phyloP scores from a whole-genome alignment of 2,797 vertebrate species.

The Pipistrellus nathusii region DNA sequence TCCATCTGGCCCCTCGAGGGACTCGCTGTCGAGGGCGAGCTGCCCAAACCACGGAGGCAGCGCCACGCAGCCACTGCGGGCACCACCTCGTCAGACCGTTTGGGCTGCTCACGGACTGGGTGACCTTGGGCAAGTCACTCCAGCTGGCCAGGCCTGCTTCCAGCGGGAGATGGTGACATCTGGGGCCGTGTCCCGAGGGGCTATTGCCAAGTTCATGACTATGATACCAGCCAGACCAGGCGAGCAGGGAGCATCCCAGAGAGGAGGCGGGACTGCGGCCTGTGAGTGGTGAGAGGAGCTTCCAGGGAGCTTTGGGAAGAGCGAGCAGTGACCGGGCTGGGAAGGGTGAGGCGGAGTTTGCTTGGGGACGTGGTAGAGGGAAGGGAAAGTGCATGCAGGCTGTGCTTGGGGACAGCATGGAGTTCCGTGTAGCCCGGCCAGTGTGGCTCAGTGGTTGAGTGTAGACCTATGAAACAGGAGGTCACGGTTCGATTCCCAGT shows the following conservation, averaged over 20 bases:
- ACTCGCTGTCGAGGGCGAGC: fast-evolving
- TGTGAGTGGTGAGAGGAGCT: not conserved
- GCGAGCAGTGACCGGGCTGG: not conserved
- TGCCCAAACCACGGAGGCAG: fast-evolving
- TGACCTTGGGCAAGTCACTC: slow-evolving; percentile 45
- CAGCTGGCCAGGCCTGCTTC: not conserved
- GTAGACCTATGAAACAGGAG: no score
- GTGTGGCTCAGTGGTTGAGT: no score
- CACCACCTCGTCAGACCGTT: not conserved
- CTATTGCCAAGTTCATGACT: slow-evolving; percentile 35
- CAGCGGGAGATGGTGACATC: not conserved
- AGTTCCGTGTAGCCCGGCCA: not conserved
- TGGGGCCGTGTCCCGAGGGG: not conserved
- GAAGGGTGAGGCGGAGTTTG: not conserved
- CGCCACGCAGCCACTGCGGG: fast-evolving
- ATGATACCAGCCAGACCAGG: not conserved
- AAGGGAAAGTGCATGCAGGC: not conserved
- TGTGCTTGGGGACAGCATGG: not conserved
- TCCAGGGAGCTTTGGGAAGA: not conserved
- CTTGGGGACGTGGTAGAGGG: not conserved
- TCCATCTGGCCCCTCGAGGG: not conserved
- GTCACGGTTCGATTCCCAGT: no score
- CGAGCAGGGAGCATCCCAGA: not conserved
- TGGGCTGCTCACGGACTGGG: not conserved
- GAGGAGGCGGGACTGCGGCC: not conserved